These are phyloP conservation scores for Spialia ferax DNA, from an alignment of 2,888 invertebrate species.

Conservation along the genomic window DNA sequence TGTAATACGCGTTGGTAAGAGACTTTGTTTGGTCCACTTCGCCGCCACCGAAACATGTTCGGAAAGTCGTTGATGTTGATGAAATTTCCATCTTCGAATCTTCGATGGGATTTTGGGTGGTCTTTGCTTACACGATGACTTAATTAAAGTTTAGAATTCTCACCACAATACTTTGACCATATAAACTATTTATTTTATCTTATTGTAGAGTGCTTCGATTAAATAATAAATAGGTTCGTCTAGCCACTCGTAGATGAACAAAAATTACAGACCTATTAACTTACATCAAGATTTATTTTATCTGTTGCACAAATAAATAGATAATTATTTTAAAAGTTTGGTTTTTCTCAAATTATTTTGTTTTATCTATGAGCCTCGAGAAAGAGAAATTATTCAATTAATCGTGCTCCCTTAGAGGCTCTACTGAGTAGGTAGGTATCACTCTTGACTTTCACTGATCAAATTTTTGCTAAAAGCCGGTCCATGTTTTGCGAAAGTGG, in stretches of 20 bases:
- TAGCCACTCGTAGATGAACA: too few relatives aligned
- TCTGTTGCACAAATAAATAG: not conserved
- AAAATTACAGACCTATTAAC: too few relatives aligned
- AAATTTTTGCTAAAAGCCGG: conserved; percentile 86
- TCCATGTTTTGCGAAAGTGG: conserved; percentile 82
- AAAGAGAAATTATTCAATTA: conserved; percentile 60
- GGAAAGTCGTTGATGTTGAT: conserved; percentile 2
- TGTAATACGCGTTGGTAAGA: conserved; percentile 23
- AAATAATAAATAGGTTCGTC: too few relatives aligned
- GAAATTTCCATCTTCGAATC: conserved; percentile 38
- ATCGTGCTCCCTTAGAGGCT: conserved; percentile 63
- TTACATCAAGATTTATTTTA: not conserved
- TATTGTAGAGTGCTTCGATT: too few relatives aligned
- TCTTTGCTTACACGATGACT: conserved; percentile 7
- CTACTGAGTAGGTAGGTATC: conserved; percentile 52
- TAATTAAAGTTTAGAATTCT: conserved; percentile 2
- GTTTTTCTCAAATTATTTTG: not conserved
- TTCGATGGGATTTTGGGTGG: conserved; percentile 38
- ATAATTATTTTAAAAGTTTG: not conserved
- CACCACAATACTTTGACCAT: not conserved
- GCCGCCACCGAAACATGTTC: conserved; percentile 29
- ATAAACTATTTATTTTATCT: too few relatives aligned
- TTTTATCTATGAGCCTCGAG: conserved; percentile 46
- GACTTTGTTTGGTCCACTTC: conserved; percentile 41
- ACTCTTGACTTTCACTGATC: conserved; percentile 82